phyloP scores from a whole-genome alignment of 1,140 invertebrate genomes.

The Carposina sasakii region DNA sequence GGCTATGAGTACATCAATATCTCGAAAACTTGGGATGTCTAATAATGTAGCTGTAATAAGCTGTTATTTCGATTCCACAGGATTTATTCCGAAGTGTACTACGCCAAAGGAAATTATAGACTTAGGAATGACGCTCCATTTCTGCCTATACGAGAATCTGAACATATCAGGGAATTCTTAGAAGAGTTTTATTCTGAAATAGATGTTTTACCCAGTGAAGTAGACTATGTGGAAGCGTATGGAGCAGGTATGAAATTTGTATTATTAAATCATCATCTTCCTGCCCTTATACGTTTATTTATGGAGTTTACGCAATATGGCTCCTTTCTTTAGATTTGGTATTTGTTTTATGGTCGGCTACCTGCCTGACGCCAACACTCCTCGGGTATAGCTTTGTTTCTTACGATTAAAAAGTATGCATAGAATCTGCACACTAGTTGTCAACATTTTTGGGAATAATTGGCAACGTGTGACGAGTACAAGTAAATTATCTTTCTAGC shows the following conservation, averaged over 20 bases:
- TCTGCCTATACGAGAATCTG: constrained; percentile 76
- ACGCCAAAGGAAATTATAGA: constrained; percentile 76
- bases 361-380: no score
- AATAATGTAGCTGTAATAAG: constrained; percentile 22
- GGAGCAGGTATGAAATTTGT: constrained; percentile 75
- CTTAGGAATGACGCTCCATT: constrained; percentile 70
- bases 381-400: no score
- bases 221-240: constrained; percentile 81
- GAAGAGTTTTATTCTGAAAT: constrained; percentile 75
- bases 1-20: no score
- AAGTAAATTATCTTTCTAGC: constrained; percentile 15
- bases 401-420: constrained; percentile 73
- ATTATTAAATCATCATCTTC: constrained; percentile 21
- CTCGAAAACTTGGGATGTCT: no score
- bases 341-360: neutral
- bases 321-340: neutral
- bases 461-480: no score
- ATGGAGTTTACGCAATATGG: constrained; percentile 2
- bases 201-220: constrained; percentile 73
- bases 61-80: constrained; percentile 31
- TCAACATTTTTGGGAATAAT: no score
- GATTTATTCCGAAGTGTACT: constrained; percentile 77
- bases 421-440: no score
- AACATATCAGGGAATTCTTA: constrained; percentile 73
- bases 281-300: no score